Evolutionary conservation across 2,888 invertebrate genomes (phyloP).

Genomic region (Sipunculus nudus): DNA sequence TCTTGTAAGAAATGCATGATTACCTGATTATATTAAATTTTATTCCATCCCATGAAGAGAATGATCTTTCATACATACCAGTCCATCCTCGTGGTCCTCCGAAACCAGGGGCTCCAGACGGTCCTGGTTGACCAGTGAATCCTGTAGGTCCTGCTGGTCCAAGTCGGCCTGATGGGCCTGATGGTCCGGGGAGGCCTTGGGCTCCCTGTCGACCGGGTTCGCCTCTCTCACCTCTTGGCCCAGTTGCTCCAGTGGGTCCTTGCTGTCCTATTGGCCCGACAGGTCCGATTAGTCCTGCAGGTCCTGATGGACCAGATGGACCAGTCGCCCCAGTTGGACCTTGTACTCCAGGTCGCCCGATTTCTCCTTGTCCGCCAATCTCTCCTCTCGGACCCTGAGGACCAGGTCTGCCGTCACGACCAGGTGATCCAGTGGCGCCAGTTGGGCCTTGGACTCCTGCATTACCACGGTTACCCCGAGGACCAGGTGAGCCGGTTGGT

Average conservation of each 20-base stretch:
- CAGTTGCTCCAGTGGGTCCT: conserved; percentile 49
- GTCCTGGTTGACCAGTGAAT: conserved; percentile 44
- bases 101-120: conserved; percentile 49
- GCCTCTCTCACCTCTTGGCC: no score
- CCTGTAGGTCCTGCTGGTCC: conserved; percentile 53
- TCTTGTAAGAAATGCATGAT: no score
- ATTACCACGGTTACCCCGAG: background rate
- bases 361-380: conserved; percentile 11
- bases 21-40: no score
- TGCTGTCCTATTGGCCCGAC: conserved; percentile 46
- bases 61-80: no score
- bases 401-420: conserved; percentile 4
- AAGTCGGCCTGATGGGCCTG: conserved; percentile 17
- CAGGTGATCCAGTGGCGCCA: conserved; percentile 12
- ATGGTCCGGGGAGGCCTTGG: conserved; percentile 21
- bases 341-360: conserved; percentile 19
- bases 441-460: conserved; percentile 21
- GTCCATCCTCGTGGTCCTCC: no score
- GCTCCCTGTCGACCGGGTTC: conserved; percentile 19
- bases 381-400: conserved; percentile 3
- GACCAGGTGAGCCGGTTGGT: background rate
- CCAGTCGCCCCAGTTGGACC: conserved; percentile 27
- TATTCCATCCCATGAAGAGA: no score
- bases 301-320: conserved; percentile 17
- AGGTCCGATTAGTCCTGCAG: conserved; percentile 43